Conservation (phyloP, 2,797 vertebrate species). For the Halcyon chelicuti region DNA sequence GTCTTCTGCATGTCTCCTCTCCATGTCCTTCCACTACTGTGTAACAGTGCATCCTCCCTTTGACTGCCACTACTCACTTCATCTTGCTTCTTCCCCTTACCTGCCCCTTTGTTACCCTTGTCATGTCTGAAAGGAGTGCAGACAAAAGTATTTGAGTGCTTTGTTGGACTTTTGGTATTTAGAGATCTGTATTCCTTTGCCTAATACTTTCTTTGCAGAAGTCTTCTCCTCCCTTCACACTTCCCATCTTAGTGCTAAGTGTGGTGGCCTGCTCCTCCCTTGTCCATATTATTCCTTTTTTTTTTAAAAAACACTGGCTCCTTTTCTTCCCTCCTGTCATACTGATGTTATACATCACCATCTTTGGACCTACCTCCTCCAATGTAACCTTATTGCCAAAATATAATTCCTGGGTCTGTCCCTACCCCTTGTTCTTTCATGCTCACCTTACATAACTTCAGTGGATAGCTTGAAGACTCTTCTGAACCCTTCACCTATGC, state of each 20-base stretch:
- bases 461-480: background rate
- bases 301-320: background rate
- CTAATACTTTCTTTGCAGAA: background rate
- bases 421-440: background rate
- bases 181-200: background rate
- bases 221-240: background rate
- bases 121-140: background rate
- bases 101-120: background rate
- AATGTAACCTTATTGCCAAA: background rate
- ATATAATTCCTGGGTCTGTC: background rate
- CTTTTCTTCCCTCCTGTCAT: background rate
- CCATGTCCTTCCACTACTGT: background rate
- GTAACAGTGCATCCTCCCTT: background rate
- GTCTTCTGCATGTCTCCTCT: background rate
- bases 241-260: background rate
- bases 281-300: background rate
- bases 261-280: background rate
- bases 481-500: background rate
- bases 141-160: background rate
- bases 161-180: background rate
- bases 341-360: background rate
- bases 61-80: background rate
- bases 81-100: background rate
- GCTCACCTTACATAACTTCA: accelerated
- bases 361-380: background rate